Base-by-base conservation (phyloP, 2,888 invertebrate species). In the Muschampia plurimacula region DNA sequence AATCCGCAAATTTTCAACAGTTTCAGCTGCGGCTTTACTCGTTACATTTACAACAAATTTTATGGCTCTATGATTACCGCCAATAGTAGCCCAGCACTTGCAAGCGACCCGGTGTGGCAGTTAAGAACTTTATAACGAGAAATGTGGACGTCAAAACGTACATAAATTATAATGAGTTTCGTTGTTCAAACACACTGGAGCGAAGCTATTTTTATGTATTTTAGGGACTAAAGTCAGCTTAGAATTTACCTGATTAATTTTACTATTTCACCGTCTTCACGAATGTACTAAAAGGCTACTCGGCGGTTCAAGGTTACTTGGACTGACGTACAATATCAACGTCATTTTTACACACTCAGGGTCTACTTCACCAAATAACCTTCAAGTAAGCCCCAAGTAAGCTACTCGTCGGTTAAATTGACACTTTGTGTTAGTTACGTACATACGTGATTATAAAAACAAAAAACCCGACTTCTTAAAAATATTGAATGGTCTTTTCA, bases 91-190 rank as follows among this genome's bases (percentile, higher is more conserved):
- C 41, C 28, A 59, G 10, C 15, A 2, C 39, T 5, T 57, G 4
- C 57, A 8, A 36, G 44, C n/a, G 36, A 59, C 49, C 55, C 15
- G 64, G 44, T 66, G 59, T 64, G 55, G 55, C 22, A 36, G 22
- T 71, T 59, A 70, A 65, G 65, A 65, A 59, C 15, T 66, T 71
- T 71, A 71, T 66, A 46, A 65, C 39, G n/a, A 66, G 70, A 66
- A 65, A 46, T 66, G 59, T 49, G 46, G 44, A 71, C 70, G 70
- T 71, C 70, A n/a, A 71, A 65, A 65, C 64, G 65, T 49, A 71
- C 65, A 59, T 71, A 59, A 65, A 71, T 66, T 71, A 71, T 71
- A 66, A 71, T 71, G 65, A 71, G 70, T 65, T 65, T 71, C 46
- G 65, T 71, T 71, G 32, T 71, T 71, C 32, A 65, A 70, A 70